Base-by-base conservation (phyloP, 1,140 invertebrate genomes). In the Rhysida immarginata region DNA sequence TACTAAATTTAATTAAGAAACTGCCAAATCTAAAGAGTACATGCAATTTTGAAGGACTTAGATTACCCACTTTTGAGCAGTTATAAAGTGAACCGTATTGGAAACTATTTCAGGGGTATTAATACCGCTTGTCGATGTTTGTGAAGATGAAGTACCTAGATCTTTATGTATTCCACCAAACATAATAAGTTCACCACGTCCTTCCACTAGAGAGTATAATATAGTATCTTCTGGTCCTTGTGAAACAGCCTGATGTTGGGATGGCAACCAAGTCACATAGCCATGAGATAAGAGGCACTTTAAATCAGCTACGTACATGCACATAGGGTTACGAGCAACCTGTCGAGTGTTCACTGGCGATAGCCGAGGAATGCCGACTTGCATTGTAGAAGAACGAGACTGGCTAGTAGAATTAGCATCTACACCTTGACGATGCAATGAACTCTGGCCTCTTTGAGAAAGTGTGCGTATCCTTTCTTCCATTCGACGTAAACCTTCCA, bases 151-250 rank as follows among this genome's bases (percentile, higher is more conserved):
- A 68, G 73, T 67, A 69, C 74, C 67, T 60, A 67, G 65, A 71
- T 89, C 84, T 68, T 87, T 88, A 61, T 84, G 79, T 55, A 95
- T 85, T 53, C 92, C 92, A 16, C 91, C 93, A 76, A 96, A 96
- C 73, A 97, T 83, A 48, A 96, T 85, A 16, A 96, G 68, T 75
- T 96, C 92, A 20, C 85, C 87, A 64, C 87, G 84, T 45, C 91
- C 92, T 52, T 83, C 77, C 1, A 95, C 82, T 46, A 96, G 73
- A 14, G 88, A 86, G 66, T 94, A 95, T 54, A 95, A 77, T 57
- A 94, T 85, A 53, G 89, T 80, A 67, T 94, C 86, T 66, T 91
- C 86, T 1, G 92, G 90, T 21, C 59, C 64, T 0, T 29, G n/a
- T 21, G 20, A 13, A 14, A 26, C 35, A 13, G 54, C 29, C 18